Base-by-base conservation (phyloP, 1,140 invertebrate species). In the Drosophila fuyamai region DNA sequence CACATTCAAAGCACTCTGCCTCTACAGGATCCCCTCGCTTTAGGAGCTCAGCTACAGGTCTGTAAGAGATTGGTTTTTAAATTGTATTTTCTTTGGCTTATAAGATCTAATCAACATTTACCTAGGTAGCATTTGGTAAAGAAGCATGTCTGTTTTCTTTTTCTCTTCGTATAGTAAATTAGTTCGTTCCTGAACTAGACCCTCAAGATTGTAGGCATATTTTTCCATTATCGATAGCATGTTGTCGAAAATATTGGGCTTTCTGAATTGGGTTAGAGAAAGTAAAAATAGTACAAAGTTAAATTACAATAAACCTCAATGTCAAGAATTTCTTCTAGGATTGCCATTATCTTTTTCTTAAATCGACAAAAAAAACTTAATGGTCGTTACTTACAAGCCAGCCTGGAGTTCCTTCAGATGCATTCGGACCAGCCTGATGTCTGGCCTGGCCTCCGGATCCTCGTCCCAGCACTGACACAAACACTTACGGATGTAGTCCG, bases 171-270 rank as follows among this genome's bases (percentile, higher is more conserved):
- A 97, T 29, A 98, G 92, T 88, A 98, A 96, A 74, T 97, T 96
- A 1, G 97, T 98, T 71, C 97, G 93, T 82, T 98, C 97, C 48
- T 96, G 94, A 46, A 98, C 97, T 13, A 98, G 93, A 71, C 98
- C 97, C 92, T 98, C 97, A 77, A 98, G 93, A 94, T 98, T 98
- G 91, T 97, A 98, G 13, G 97, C 98, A 93, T 98, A 98, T 92
- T 98, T 98, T 90, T 98, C 97, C 83, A 98, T 93, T 95, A 98
- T 98, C 93, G 97, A 96, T 83, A 98, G 97, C 97, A 98, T 98
- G 4, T 97, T 98, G 91, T 98, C 97, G 23, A 98, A 97, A 78
- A 98, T 97, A 91, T 98, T 98, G 3, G 97, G 96, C 93, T 98
- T 98, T 81, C 97, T 90, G 23, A 8, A 27, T 12, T 1, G 32